Evolutionary conservation across 2,888 invertebrate genomes (phyloP), one percentile per base, ranked within the genome.

Genomic region (Trachelus iudaicus): DNA sequence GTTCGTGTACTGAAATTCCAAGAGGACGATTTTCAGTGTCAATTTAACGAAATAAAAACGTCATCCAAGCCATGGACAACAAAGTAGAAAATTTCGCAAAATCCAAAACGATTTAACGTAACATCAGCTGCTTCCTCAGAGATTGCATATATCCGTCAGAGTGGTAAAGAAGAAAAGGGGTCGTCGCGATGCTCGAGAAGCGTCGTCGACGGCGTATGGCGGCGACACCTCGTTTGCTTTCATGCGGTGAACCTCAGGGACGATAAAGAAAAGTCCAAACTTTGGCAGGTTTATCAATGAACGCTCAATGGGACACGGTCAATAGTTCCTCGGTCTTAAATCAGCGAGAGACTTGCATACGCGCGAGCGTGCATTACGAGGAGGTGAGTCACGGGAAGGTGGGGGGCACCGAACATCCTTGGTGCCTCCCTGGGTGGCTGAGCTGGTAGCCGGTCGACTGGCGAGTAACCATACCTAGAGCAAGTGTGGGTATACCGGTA

Each of bases 291-390:
- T 81, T 81, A 84, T 88, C 85, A 87, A 88, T 88, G 88, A 80
- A 73, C 76, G 79, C 80, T 87, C 82, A 88, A 88, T 88, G 87
- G 83, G 79, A 79, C 80, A 80, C 83, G 83, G 88, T 74, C 88
- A 87, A 82, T 83, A 86, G 78, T 86, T 88, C 82, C n/a, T 69
- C 85, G 9, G 56, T 56, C 56, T 9, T 30, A 77, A 15, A 30
- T 31, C 56, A n/a, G 23, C 69, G 11, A 37, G 56, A 56, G 71
- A 71, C 71, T 71, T 74, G 74, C 74, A 74, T 37, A 37, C 74
- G 74, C 74, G 74, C 74, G 74, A 35, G 34, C 37, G 37, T 74
- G 74, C 74, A 74, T 35, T 74, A 74, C 74, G n/a, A 34, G 33
- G 23, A 34, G 35, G 74, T 71, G 71, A 71, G 23, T 71, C 71